Evolutionary conservation across 1,140 invertebrate species (phyloP), one percentile per base, ranked within the genome.

Genomic region (Helicoverpa zea): DNA sequence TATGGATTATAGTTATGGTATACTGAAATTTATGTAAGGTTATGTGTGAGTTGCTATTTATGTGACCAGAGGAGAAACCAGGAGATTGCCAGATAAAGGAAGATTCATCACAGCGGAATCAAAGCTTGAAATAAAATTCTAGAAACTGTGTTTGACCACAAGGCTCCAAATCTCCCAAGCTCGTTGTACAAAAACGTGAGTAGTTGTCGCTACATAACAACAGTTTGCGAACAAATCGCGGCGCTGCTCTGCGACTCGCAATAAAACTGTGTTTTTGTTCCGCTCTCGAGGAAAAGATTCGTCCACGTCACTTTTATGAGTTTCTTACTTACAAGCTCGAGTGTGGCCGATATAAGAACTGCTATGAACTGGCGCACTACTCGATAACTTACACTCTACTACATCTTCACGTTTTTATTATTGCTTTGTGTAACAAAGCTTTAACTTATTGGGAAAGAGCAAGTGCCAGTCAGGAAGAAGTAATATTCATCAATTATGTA

Each of bases 231-330:
- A 59, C 58, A 59, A 59, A 29, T 59, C 58, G 58, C 2, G 12
- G 58, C 12, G 58, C 29, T 23, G 29, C 29, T 18, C 29, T 29
- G 23, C 58, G 58, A 59, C 58, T 59, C n/a, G 58, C 29, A 29
- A 59, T 59, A 59, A 59, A 23, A 59, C 10, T 23, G 23, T 13
- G 58, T 59, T 59, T 58, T 59, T 10, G 54, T 56, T 59, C 13
- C 58, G 58, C 16, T 43, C 9, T 18, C 58, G 23, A 59, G 0
- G 23, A 59, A 59, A 29, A 23, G 58, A 29, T 59, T 59, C n/a
- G 58, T 59, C 58, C 58, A 13, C 58, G 18, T 59, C 16, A 18
- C 7, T 58, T 16, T 18, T 23, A 23, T 58, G 56, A 58, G 52
- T 54, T n/a, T 14, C 52, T n/a, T 14, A 14, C 1, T 54, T n/a